Evolutionary conservation across 2,888 invertebrate genomes (phyloP).

Genomic region (Entomobrya proxima): DNA sequence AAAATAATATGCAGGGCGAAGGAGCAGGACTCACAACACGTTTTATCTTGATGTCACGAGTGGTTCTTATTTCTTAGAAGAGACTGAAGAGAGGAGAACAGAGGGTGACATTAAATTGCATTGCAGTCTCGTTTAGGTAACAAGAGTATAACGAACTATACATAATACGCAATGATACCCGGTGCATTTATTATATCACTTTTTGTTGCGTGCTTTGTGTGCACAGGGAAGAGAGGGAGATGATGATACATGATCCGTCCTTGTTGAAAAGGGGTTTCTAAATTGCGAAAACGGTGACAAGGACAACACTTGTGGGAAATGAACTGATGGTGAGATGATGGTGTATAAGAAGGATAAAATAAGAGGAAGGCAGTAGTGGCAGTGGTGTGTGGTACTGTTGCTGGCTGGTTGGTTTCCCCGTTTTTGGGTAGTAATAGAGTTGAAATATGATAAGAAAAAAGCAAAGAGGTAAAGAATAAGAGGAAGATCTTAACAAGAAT

Average conservation of each 20-base stretch:
- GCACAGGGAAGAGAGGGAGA: background rate
- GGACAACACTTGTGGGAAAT: slow-evolving; percentile 53
- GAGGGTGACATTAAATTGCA: too few relatives aligned
- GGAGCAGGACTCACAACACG: background rate
- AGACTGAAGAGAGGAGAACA: too few relatives aligned
- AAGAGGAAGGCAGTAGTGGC: too few relatives aligned
- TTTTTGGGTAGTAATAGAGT: slow-evolving; percentile 10
- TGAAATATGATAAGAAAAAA: background rate
- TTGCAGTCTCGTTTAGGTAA: too few relatives aligned
- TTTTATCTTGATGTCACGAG: background rate
- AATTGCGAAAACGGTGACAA: slow-evolving; percentile 43
- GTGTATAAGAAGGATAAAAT: too few relatives aligned
- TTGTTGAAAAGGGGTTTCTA: slow-evolving; percentile 36
- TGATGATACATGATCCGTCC: slow-evolving; percentile 29
- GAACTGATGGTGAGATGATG: slow-evolving; percentile 36
- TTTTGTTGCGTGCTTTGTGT: background rate
- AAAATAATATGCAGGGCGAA: slow-evolving; percentile 5
- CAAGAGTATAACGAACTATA: too few relatives aligned
- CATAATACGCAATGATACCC: too few relatives aligned
- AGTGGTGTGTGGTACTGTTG: slow-evolving; percentile 8
- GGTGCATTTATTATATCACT: slow-evolving; percentile 10
- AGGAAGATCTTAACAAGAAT: background rate
- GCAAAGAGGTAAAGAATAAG: background rate
- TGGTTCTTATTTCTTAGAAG: too few relatives aligned
- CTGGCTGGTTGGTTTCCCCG: background rate